phyloP scores from a whole-genome alignment of 2,888 invertebrate genomes.

The Temnothorax ravouxi region DNA sequence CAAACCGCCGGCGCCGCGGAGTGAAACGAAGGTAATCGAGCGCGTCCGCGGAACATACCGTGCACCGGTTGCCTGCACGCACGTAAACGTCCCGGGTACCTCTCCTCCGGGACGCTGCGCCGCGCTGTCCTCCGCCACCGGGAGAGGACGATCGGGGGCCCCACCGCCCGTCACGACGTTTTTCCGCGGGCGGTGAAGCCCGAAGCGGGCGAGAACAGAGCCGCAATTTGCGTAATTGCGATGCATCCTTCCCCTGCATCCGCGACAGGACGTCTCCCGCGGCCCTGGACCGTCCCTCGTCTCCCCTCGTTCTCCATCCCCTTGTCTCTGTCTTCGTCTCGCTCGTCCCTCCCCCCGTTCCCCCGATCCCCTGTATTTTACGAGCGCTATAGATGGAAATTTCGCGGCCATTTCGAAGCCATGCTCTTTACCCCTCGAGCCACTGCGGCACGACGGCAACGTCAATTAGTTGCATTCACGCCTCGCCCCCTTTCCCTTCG shows the following conservation, averaged over 20 bases:
- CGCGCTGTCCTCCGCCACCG: constrained; percentile 15
- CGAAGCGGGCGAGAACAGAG: constrained; percentile 83
- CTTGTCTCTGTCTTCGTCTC: constrained; percentile 26
- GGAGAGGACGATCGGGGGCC: constrained; percentile 14
- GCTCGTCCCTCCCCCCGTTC: neutral
- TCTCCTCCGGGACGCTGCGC: neutral
- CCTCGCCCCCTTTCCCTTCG: constrained; percentile 51
- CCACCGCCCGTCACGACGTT: constrained; percentile 65
- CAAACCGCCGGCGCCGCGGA: constrained; percentile 14
- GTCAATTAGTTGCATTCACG: constrained; percentile 74
- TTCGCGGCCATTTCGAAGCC: constrained; percentile 69
- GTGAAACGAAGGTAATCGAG: constrained; percentile 38
- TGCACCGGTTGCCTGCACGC: constrained; percentile 6
- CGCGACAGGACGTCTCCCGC: constrained; percentile 60
- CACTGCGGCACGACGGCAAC: constrained; percentile 64
- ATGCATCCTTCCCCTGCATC: constrained; percentile 74
- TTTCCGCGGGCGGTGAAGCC: constrained; percentile 72
- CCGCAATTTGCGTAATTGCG: constrained; percentile 85
- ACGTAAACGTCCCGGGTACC: constrained; percentile 24
- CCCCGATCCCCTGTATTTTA: constrained; percentile 51
- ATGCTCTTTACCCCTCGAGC: constrained; percentile 41
- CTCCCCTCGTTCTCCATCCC: constrained; percentile 20
- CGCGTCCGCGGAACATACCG: constrained; percentile 31
- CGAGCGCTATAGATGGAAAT: constrained; percentile 72
- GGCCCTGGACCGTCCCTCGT: constrained; percentile 29